Evolutionary conservation across 1,140 invertebrate species (phyloP).

Genomic region (Drosophila dunni): DNA sequence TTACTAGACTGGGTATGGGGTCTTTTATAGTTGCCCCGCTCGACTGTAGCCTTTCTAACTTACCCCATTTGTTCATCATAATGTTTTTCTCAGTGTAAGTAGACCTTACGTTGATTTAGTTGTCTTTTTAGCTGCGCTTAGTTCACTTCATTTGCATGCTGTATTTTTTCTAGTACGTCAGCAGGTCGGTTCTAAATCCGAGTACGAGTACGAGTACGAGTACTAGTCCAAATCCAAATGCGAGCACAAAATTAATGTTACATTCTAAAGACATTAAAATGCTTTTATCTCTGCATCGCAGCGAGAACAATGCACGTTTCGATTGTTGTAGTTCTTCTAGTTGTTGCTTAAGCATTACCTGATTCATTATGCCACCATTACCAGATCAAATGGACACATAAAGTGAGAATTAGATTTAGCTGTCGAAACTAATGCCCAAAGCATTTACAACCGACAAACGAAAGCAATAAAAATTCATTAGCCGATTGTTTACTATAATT

Average conservation of each 20-base stretch:
- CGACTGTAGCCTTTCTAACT: no score
- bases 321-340: background rate
- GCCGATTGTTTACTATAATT: constrained; percentile 39
- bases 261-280: constrained; percentile 75
- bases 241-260: constrained; percentile 35
- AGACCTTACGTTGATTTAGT: constrained; percentile 18
- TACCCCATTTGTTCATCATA: no score
- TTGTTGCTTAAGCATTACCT: background rate
- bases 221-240: background rate
- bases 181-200: background rate
- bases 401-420: constrained; percentile 16
- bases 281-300: constrained; percentile 63
- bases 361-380: constrained; percentile 7
- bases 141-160: background rate
- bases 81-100: constrained; percentile 5
- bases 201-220: background rate
- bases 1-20: no score
- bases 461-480: constrained; percentile 48
- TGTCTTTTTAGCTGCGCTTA: background rate
- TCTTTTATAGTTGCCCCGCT: no score
- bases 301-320: constrained; percentile 40
- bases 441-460: constrained; percentile 3
- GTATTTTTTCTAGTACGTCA: background rate
- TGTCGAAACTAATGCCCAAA: background rate
- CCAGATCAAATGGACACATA: constrained; percentile 6